Conservation (phyloP, 2,113 vertebrate genomes). For the Petrocephalus microphthalmus region DNA sequence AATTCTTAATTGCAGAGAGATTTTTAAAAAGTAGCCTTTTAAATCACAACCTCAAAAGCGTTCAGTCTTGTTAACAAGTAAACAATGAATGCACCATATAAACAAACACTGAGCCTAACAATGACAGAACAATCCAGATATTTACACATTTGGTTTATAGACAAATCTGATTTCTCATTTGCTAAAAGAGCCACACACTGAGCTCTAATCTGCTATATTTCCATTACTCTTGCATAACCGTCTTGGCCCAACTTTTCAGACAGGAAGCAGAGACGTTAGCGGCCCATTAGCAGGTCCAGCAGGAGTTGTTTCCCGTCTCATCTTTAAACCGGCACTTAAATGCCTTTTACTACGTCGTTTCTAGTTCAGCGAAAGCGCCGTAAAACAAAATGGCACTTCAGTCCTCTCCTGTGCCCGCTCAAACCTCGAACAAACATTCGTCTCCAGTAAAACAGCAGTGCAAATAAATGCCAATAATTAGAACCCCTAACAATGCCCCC, state of each 20-base stretch:
- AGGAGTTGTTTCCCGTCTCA: not conserved
- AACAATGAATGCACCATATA: conserved; percentile 26
- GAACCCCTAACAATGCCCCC: not conserved
- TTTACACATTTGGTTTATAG: conserved; percentile 18
- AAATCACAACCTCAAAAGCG: not conserved
- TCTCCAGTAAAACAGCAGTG: not conserved
- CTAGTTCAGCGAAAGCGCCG: not conserved
- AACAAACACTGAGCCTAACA: conserved; percentile 12
- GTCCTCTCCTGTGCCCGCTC: not conserved
- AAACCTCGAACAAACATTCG: not conserved
- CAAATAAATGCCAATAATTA: not conserved
- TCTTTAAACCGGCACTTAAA: not conserved
- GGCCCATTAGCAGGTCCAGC: not conserved
- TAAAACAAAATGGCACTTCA: not conserved
- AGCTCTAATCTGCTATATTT: not conserved
- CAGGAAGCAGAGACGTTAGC: not conserved
- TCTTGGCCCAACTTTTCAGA: not conserved
- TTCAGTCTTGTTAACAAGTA: conserved; percentile 4
- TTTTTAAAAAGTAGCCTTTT: not conserved
- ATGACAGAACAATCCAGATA: conserved; percentile 35
- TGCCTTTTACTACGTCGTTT: not conserved
- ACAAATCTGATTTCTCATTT: conserved; percentile 1
- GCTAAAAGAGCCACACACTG: not conserved
- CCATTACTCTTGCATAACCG: not conserved
- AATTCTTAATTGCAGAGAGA: conserved; percentile 10